Conservation (phyloP, 2,113 vertebrate species). For the Raja brachyura region DNA sequence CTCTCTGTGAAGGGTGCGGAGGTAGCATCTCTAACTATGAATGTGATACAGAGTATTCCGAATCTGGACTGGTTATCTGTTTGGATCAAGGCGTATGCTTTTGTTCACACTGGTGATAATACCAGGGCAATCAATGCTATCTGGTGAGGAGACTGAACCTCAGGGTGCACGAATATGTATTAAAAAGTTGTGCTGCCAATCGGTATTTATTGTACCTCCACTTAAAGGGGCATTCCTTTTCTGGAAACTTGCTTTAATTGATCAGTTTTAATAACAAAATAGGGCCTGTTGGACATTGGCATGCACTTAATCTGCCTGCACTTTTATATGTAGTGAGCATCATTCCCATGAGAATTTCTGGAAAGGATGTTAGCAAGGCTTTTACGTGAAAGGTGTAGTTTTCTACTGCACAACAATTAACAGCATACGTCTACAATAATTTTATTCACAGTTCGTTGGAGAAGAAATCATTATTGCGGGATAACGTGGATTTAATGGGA, state of each 20-base stretch:
- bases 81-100: slow-evolving; percentile 97
- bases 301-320: too few species aligned
- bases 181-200: neutral
- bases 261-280: too few species aligned
- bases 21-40: slow-evolving; percentile 95
- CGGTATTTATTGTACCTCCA: neutral
- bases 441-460: slow-evolving; percentile 77
- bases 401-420: neutral
- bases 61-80: slow-evolving; percentile 95
- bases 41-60: slow-evolving; percentile 89
- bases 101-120: slow-evolving; percentile 90
- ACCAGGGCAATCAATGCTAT: slow-evolving; percentile 94
- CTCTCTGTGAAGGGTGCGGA: slow-evolving; percentile 95
- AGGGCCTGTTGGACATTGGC: too few species aligned
- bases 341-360: neutral
- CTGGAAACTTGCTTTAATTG: neutral
- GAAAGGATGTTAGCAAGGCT: neutral
- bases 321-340: neutral
- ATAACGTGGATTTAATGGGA: slow-evolving; percentile 91
- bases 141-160: slow-evolving; percentile 65
- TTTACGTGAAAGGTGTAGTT: neutral
- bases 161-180: neutral
- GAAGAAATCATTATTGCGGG: slow-evolving; percentile 88
- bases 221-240: neutral
- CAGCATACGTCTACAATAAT: neutral